A percentile compares a stretch with the other conserved stretches of the same genome.
Conservation (phyloP, 2,113 vertebrate genomes). For the Cyprinodon brontotheroides region DNA sequence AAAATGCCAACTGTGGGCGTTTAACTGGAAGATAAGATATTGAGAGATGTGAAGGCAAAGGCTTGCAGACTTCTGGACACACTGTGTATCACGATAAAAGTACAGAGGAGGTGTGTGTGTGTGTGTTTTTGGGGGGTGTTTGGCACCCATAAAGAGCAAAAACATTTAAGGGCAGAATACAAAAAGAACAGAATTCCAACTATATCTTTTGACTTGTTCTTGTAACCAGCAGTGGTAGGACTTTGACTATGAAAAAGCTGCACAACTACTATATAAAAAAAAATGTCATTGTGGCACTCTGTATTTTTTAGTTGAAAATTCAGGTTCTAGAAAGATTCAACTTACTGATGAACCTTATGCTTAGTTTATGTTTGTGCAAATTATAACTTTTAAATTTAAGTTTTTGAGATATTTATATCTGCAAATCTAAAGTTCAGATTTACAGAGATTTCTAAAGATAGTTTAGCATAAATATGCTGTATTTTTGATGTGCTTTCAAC, state of each 20-base stretch:
- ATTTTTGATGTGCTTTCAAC: neutral
- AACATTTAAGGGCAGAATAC: slow-evolving; percentile 10
- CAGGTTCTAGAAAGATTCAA: neutral
- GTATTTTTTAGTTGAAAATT: neutral
- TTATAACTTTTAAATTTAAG: neutral
- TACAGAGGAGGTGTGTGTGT: slow-evolving; percentile 26
- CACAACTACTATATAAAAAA: slow-evolving; percentile 45
- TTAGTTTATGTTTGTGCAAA: slow-evolving; percentile 1
- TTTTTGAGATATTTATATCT: slow-evolving; percentile 23
- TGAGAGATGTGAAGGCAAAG: slow-evolving; percentile 57
- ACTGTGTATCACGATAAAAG: slow-evolving; percentile 53
- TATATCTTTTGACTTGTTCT: slow-evolving; percentile 52
- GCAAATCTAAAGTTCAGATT: neutral
- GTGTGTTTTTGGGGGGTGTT: slow-evolving; percentile 6
- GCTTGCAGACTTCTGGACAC: slow-evolving; percentile 45
- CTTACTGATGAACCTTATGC: neutral
- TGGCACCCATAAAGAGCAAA: slow-evolving; percentile 6
- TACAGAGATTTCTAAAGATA: neutral
- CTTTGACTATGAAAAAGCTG: slow-evolving; percentile 50
- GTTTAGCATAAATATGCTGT: too few relatives aligned
- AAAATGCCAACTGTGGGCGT: slow-evolving; percentile 68
- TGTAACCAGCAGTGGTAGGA: slow-evolving; percentile 68
- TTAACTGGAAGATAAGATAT: slow-evolving; percentile 64
- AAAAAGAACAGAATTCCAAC: slow-evolving; percentile 58
- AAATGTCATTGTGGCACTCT: slow-evolving; percentile 11